phyloP scores from a whole-genome alignment of 2,113 vertebrate species.

The Pedetes capensis region DNA sequence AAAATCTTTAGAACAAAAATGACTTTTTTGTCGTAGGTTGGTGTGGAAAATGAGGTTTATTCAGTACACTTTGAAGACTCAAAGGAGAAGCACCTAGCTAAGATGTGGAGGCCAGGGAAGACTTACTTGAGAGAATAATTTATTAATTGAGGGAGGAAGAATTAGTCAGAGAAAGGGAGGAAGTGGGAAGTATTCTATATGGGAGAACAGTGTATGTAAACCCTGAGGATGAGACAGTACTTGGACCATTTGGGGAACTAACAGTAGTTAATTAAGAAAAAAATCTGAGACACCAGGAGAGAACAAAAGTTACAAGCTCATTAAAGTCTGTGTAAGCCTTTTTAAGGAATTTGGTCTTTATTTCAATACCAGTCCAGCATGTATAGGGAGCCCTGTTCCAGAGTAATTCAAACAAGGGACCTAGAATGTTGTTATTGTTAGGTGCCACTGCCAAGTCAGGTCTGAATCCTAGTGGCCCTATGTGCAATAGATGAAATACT shows the following conservation, averaged over 20 bases:
- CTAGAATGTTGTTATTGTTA: no score
- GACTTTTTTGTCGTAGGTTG: not conserved
- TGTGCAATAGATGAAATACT: no score
- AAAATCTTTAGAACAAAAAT: not conserved
- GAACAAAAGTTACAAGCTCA: not conserved
- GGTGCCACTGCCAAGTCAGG: no score
- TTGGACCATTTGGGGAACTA: not conserved
- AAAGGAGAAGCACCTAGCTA: not conserved
- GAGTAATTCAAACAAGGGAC: not conserved
- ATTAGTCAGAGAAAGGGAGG: not conserved
- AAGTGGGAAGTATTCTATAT: not conserved
- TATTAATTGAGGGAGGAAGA: not conserved
- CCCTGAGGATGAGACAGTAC: not conserved
- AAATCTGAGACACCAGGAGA: not conserved
- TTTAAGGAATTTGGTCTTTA: not conserved
- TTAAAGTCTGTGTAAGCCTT: not conserved
- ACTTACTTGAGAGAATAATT: not conserved
- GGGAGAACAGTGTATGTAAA: not conserved
- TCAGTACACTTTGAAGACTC: not conserved
- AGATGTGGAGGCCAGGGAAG: not conserved
- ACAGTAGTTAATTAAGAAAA: not conserved
- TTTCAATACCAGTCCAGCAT: not conserved
- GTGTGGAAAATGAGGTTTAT: not conserved
- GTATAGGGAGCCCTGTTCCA: not conserved
- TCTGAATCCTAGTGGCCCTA: no score